phyloP scores from a whole-genome alignment of 2,888 invertebrate genomes.

The Neuroscelio doddi region DNA sequence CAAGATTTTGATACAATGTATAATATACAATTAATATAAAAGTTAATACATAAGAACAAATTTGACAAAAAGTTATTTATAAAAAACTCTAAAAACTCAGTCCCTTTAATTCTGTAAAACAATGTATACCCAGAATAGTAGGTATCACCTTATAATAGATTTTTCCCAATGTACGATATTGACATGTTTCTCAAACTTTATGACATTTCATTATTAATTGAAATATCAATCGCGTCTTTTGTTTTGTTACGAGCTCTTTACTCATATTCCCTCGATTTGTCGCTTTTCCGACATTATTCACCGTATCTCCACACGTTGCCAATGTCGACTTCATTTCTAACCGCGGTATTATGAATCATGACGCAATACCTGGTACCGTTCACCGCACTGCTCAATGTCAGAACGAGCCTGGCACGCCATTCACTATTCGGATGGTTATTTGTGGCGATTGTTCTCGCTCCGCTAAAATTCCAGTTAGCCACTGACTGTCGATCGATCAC shows the following conservation, averaged over 20 bases:
- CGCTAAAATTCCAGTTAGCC: slow-evolving; percentile 26
- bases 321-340: slow-evolving; percentile 40
- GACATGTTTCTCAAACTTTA: neutral
- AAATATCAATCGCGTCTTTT: neutral
- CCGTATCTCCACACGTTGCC: slow-evolving; percentile 15
- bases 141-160: no score
- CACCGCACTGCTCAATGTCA: slow-evolving; percentile 41
- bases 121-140: neutral
- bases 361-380: slow-evolving; percentile 34
- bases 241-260: neutral
- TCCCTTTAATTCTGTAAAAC: neutral
- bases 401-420: slow-evolving; percentile 35
- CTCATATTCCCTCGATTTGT: slow-evolving; percentile 15
- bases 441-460: slow-evolving; percentile 40
- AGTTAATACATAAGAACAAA: no score
- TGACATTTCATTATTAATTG: neutral
- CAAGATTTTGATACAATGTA: no score
- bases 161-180: no score
- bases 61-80: no score
- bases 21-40: no score
- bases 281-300: slow-evolving; percentile 29
- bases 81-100: neutral
- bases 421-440: slow-evolving; percentile 36
- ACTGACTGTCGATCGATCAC: slow-evolving; percentile 29
- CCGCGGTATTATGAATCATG: slow-evolving; percentile 45